Base-by-base conservation (phyloP, 2,113 vertebrate species). In the Aix galericulata region DNA sequence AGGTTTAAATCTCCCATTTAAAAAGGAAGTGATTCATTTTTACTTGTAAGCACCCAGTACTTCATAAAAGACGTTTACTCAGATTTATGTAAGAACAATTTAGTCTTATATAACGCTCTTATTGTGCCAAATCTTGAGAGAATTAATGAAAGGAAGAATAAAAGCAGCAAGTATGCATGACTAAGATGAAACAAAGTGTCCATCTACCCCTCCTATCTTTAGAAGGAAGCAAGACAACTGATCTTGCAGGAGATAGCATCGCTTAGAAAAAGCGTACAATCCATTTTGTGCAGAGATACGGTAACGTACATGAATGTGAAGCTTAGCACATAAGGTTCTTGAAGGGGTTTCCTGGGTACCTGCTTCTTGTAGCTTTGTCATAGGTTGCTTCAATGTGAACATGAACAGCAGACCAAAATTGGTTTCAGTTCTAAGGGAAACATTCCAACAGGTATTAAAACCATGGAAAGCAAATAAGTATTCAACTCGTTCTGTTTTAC, bases 11-110 rank as follows among this genome's bases (percentile, higher is more conserved):
- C 88, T 88, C 52, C 75, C 10, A 1, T 90, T 86, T 80, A 64
- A 89, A 97, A 94, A 84, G 89, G 86, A 94, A 96, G 83, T 96
- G 83, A 95, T 95, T 95, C 73, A 94, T 96, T 96, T 96, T 93
- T 86, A 93, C 93, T 92, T 94, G 56, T 6, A 88, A 94, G 92
- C 38, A 94, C 60, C 68, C 83, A 72, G 53, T 84, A 66, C 64
- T 91, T 82, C 81, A 89, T 89, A 81, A 89, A 91, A 96, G 66
- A 74, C 93, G 89, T 93, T 93, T 80, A 84, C 77, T 92, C 53
- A 63, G 83, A 94, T 91, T 95, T 94, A 84, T 72, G 94, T 93
- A 94, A 95, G 91, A 94, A 89, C 95, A 86, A 89, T 64, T 95
- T 94, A 91, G 90, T 78, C 83, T 96, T 95, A 94, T 72, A 68